A percentile compares a stretch with the other conserved stretches of the same genome.
These are phyloP conservation scores for Drosophila atripex DNA, from an alignment of 2,888 invertebrate genomes.

Conservation along the genomic window DNA sequence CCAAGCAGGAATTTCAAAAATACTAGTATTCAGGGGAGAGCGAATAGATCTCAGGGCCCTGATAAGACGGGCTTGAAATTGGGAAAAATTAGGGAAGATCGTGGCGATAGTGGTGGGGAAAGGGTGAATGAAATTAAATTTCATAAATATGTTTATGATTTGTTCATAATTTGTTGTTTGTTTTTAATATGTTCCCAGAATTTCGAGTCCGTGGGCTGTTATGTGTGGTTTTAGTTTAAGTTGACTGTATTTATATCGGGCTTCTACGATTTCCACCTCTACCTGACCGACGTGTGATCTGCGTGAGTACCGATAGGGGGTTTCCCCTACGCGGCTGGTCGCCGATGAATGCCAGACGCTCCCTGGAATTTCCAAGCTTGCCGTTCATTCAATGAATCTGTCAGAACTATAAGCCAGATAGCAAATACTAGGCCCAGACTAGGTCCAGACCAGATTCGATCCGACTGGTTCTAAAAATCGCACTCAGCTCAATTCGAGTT, in stretches of 20 bases:
- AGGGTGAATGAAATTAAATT: conserved; percentile 71
- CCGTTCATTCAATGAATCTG: conserved; percentile 50
- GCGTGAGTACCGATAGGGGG: conserved; percentile 44
- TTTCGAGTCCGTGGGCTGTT: conserved; percentile 1
- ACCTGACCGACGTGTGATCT: conserved; percentile 28
- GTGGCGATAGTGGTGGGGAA: background rate
- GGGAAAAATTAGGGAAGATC: conserved; percentile 7
- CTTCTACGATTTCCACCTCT: conserved; percentile 20
- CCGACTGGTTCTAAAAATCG: conserved; percentile 8
- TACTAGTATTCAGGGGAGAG: background rate
- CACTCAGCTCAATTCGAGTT: conserved; percentile 41
- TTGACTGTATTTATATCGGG: conserved; percentile 9
- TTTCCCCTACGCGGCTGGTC: conserved; percentile 51
- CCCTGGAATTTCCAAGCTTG: conserved; percentile 56
- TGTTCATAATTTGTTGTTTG: conserved; percentile 66
- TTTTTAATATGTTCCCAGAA: conserved; percentile 64
- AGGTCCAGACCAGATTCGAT: conserved; percentile 5
- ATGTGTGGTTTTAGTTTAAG: conserved; percentile 31
- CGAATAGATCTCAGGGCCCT: conserved; percentile 50
- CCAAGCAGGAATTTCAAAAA: background rate
- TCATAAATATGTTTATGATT: conserved; percentile 73
- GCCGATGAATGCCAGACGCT: conserved; percentile 38
- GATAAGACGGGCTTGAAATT: conserved; percentile 56
- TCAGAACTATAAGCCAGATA: background rate
- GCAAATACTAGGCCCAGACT: background rate